A percentile compares a stretch with the other conserved stretches of the same genome.
Evolutionary conservation across 2,113 vertebrate species (phyloP).

Genomic region (Ranitomeya variabilis): DNA sequence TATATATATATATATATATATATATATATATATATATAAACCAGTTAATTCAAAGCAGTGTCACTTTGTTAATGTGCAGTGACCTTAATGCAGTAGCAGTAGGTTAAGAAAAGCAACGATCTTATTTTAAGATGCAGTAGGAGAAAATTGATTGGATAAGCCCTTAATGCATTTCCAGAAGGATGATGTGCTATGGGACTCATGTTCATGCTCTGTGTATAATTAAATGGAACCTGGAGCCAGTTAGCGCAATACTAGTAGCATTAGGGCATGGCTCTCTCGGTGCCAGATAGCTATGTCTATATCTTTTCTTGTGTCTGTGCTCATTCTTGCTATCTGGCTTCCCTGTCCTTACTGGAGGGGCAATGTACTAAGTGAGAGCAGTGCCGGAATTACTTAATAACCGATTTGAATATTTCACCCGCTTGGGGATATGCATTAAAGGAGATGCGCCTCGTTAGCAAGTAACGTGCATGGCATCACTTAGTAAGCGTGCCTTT

Average conservation of each 20-base stretch:
- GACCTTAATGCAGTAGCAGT: conserved; percentile 38
- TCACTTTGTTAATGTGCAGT: conserved; percentile 30
- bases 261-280: neutral
- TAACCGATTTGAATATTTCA: conserved; percentile 36
- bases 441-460: conserved; percentile 12
- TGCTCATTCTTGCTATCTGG: neutral
- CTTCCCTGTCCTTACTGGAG: conserved; percentile 29
- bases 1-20: neutral
- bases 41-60: conserved; percentile 23
- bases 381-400: conserved; percentile 25
- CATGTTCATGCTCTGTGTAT: conserved; percentile 19
- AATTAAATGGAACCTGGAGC: conserved; percentile 33
- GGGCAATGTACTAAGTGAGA: conserved; percentile 28
- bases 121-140: conserved; percentile 34
- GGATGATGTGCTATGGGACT: conserved; percentile 33
- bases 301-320: conserved; percentile 12
- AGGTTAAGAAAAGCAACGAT: conserved; percentile 24
- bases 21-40: neutral
- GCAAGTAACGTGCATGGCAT: conserved; percentile 33
- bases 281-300: neutral
- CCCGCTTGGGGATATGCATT: conserved; percentile 36
- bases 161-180: conserved; percentile 25
- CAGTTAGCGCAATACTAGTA: conserved; percentile 11
- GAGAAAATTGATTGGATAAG: conserved; percentile 31
- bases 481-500: conserved; percentile 9